Conservation (phyloP, 2,888 invertebrate species). For the Dermolepida albohirtum region DNA sequence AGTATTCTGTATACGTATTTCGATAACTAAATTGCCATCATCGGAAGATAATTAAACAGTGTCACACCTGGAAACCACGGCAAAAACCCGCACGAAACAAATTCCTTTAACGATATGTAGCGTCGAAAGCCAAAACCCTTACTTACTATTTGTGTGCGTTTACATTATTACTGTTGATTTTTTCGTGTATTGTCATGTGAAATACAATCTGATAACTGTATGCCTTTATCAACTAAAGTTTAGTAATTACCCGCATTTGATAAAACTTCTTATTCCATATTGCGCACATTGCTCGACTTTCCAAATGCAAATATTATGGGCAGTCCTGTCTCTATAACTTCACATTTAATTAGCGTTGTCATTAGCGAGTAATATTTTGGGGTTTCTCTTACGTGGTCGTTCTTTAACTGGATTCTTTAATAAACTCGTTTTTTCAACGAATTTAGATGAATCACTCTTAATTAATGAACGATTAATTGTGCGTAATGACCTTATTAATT, state of each 20-base stretch:
- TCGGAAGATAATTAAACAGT: too few relatives aligned
- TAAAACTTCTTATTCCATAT: constrained; percentile 1
- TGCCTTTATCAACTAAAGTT: too few relatives aligned
- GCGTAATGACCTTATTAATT: not conserved
- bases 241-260: not conserved
- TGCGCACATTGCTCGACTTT: not conserved
- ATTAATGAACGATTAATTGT: constrained; percentile 23
- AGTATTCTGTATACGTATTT: too few relatives aligned
- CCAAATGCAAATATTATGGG: constrained; percentile 12
- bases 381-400: not conserved
- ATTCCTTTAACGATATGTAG: too few relatives aligned
- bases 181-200: too few relatives aligned
- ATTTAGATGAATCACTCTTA: constrained; percentile 2
- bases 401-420: not conserved
- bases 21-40: too few relatives aligned
- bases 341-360: constrained; percentile 10
- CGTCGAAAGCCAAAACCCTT: too few relatives aligned
- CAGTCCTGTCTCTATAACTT: not conserved
- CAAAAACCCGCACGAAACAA: too few relatives aligned
- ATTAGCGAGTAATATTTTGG: constrained; percentile 16
- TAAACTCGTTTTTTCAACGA: constrained; percentile 10
- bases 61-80: too few relatives aligned
- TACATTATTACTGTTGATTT: too few relatives aligned
- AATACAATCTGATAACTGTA: too few relatives aligned
- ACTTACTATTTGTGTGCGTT: too few relatives aligned